Evolutionary conservation across 2,888 invertebrate species (phyloP).

Genomic region (Calliopum simillimum): DNA sequence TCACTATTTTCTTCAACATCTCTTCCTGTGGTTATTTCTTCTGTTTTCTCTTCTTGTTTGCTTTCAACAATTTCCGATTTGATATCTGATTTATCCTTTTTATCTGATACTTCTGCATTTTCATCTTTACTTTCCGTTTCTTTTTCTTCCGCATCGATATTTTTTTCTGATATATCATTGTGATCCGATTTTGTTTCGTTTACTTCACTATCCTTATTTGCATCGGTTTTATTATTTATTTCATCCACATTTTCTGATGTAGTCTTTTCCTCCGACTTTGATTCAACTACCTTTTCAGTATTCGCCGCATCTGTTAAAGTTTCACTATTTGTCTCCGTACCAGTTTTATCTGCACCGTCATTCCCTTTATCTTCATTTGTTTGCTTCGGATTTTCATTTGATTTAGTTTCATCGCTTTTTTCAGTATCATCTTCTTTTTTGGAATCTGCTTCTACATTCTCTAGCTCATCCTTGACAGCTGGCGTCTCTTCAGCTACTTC

Average conservation of each 20-base stretch:
- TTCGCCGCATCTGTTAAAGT: not conserved
- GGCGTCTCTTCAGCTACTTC: too few relatives aligned
- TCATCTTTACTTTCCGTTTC: not conserved
- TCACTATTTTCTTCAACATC: conserved; percentile 21
- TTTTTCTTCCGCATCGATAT: not conserved
- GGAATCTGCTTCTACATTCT: too few relatives aligned
- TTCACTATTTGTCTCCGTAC: not conserved
- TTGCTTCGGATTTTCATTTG: not conserved
- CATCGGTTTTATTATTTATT: conserved; percentile 17
- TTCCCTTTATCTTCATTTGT: not conserved
- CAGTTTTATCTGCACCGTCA: not conserved
- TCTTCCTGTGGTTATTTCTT: not conserved
- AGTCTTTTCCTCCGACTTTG: not conserved
- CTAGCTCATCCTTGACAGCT: too few relatives aligned
- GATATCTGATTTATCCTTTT: too few relatives aligned
- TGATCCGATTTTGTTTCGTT: not conserved
- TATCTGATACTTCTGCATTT: conserved; percentile 18
- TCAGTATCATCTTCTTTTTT: too few relatives aligned
- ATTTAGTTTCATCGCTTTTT: not conserved
- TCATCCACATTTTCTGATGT: conserved; percentile 26
- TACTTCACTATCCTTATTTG: conserved; percentile 21
- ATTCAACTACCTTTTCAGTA: not conserved
- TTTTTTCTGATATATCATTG: too few relatives aligned
- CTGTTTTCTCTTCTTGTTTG: conserved; percentile 34
- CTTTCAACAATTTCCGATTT: conserved; percentile 32